Base-by-base conservation (phyloP, 2,797 vertebrate species). In the Chaetodon trifasciatus region DNA sequence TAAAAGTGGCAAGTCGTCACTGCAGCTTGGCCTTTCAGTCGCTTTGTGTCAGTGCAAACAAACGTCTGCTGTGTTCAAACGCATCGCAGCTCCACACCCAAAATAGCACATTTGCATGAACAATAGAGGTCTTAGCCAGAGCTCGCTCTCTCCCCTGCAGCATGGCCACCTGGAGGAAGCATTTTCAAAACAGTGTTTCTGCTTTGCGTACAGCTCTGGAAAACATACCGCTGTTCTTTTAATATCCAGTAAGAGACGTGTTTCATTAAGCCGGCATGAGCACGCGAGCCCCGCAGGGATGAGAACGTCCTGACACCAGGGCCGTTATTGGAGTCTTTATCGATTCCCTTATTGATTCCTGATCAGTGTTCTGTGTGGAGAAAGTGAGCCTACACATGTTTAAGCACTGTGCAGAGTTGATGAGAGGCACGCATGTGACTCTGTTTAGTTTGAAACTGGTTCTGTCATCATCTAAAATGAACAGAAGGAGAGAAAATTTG, bases 61-160 rank as follows among this genome's bases (percentile, higher is more conserved):
- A 61, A 70, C 2, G 0, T 17, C 69, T 11, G 35, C 28, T 73
- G 60, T 81, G 60, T 81, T 82, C 5, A 40, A 35, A 74, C 42
- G 23, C 15, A 50, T 49, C 11, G 0, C 61, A 42, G 53, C 13
- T 39, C 40, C n/a, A 37, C 58, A 23, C 24, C 21, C 40, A 9
- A 76, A 70, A 70, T n/a, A 39, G 68, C n/a, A 42, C 15, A 72
- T 73, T 68, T 76, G 52, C 72, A 63, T 76, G 17, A 72, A 76
- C 72, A 65, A 56, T 9, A 17, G 40, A 61, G 49, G 42, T 35
- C n/a, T 35, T 71, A 16, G 24, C 28, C 65, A 56, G 42, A 58
- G 42, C 37, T 62, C 21, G 11, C 65, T 57, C 12, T 44, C 8
- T 17, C 21, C 40, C 8, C 19, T 55, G 39, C 32, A 44, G 39